Percentiles rank a stretch among this genome's conserved stretches.
phyloP scores from a whole-genome alignment of 2,113 vertebrate species.

The Brachypodius melanocephalos region DNA sequence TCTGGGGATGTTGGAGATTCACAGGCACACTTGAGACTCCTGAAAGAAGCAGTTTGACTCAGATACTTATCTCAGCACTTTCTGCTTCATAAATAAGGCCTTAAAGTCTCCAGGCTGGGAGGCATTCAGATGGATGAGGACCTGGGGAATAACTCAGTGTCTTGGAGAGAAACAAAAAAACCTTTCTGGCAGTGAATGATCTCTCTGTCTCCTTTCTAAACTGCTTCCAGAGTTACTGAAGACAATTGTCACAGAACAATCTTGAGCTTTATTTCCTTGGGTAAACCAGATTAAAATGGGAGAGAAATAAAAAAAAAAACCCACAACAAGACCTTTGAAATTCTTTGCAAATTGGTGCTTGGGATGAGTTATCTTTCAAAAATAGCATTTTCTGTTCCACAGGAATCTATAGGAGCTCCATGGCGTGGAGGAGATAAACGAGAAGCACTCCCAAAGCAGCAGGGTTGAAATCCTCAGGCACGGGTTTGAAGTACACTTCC shows the following conservation, averaged over 20 bases:
- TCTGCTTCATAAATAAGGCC: background rate
- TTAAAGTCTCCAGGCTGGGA: background rate
- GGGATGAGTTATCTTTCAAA: background rate
- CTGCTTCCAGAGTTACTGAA: background rate
- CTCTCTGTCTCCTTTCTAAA: background rate
- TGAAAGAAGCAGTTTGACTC: background rate
- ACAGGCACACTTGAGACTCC: background rate
- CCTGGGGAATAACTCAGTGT: background rate
- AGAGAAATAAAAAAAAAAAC: background rate
- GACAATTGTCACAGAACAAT: background rate
- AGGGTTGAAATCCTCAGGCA: background rate
- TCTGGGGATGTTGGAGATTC: background rate
- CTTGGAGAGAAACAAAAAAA: background rate
- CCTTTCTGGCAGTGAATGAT: background rate
- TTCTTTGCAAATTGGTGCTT: background rate
- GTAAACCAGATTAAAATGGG: background rate
- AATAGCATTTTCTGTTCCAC: background rate
- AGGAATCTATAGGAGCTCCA: background rate
- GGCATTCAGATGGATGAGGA: background rate
- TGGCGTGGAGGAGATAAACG: background rate
- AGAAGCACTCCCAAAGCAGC: background rate
- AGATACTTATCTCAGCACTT: background rate
- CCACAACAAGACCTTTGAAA: background rate
- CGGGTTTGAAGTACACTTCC: background rate
- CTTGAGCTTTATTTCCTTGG: background rate